Percentiles rank a stretch among this genome's conserved stretches.
Evolutionary conservation across 2,113 vertebrate species (phyloP).

Genomic region (Crotalus horridus): DNA sequence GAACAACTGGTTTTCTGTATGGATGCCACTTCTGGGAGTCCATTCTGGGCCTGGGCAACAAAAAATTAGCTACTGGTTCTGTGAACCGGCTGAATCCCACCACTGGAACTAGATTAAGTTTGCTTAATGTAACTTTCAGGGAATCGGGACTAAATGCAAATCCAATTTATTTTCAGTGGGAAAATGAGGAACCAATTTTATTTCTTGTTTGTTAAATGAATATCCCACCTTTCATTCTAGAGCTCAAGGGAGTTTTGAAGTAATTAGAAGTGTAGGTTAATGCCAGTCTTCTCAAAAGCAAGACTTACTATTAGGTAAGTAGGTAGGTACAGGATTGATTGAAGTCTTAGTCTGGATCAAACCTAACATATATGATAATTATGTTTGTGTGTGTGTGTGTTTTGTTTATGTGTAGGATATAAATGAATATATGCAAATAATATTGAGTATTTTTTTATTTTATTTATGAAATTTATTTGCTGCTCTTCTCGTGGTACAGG

Average conservation of each 20-base stretch:
- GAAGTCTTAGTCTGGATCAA: background rate
- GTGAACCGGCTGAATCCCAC: no score
- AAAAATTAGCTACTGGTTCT: no score
- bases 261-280: background rate
- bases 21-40: no score
- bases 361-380: background rate
- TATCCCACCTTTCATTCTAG: background rate
- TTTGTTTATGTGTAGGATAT: background rate
- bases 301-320: background rate
- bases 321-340: background rate
- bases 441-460: background rate
- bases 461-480: background rate
- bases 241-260: background rate
- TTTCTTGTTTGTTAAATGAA: background rate
- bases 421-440: background rate
- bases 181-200: background rate
- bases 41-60: no score
- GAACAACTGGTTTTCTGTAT: no score
- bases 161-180: background rate
- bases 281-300: background rate
- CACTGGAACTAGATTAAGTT: background rate
- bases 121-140: background rate
- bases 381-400: background rate
- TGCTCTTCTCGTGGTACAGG: background rate
- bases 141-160: background rate